Base-by-base conservation (phyloP, 2,797 vertebrate genomes). In the Cirrhinus mrigala region DNA sequence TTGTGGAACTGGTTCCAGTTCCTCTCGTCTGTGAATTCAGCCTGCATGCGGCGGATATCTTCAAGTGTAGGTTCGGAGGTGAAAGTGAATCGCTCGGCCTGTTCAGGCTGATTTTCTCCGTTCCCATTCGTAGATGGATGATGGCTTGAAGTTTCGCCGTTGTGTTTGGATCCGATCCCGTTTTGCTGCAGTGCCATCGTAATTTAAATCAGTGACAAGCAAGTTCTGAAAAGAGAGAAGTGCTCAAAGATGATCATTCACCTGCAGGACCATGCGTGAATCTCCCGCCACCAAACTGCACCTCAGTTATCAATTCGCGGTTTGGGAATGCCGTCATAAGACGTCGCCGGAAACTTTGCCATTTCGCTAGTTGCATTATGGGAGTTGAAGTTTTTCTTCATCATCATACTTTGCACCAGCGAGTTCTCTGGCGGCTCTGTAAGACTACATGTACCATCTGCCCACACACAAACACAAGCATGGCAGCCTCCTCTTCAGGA, bases 1-100 rank as follows among this genome's bases (percentile, higher is more conserved):
- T 96, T 95, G 86, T 98, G 97, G 81, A 97, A 98, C 92, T 96
- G 94, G 58, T 95, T 95, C 97, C 97, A 98, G 93, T 96, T 94
- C 11, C 97, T 90, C 88, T 98, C 97, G 54, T 96, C 95, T 2
- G 97, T 95, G 82, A 98, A 98, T 29, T 96, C 94, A 0, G 96
- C 94, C 86, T 98, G 97, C 90, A 97, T 90, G 0, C 93, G 93
- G 16, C 97, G 93, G 20, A 96, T 94, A 15, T 94, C 93, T 84
- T 96, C 95, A 0, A 96, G 58, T 27, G 88, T 94, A 44, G 96
- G 96, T 46, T 92, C 48, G 2, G 90, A 1, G 75, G 89, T 95
- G 91, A 96, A 96, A 22, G 90, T 52, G 83, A 95, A 96, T 22
- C 79, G 74, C 11, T 89, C 73, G 3, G 73, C 69, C 52, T 68